phyloP scores from a whole-genome alignment of 2,797 vertebrate genomes.

The Chiropotes sagulatus region DNA sequence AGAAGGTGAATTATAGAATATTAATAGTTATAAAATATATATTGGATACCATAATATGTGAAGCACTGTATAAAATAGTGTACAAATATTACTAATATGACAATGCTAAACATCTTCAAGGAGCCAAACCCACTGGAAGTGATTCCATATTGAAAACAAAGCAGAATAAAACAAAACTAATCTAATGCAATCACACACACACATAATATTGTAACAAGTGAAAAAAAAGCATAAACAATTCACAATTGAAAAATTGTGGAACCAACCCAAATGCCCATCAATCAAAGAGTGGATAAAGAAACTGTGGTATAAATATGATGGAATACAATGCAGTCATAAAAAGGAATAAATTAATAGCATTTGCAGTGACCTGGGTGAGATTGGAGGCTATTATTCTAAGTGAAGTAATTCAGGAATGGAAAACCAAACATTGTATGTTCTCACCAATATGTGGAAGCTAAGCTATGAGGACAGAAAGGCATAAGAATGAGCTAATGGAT shows the following conservation, averaged over 20 bases:
- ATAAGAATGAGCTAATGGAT: neutral
- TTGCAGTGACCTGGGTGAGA: neutral
- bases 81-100: neutral
- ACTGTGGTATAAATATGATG: neutral
- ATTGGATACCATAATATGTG: neutral
- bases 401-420: neutral
- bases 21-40: conserved; percentile 9
- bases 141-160: neutral
- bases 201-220: neutral
- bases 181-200: neutral
- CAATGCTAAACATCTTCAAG: neutral
- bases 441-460: neutral
- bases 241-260: neutral
- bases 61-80: neutral
- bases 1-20: neutral
- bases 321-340: neutral
- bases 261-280: neutral
- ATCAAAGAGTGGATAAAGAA: neutral
- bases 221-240: neutral
- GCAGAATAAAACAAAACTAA: neutral
- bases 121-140: neutral
- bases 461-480: neutral
- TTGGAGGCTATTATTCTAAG: neutral
- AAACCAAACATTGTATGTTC: neutral
- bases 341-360: neutral